Percentiles rank a stretch among this genome's conserved stretches.
Conservation (phyloP, 2,888 invertebrate species). For the Caenorhabditis wallacei region DNA sequence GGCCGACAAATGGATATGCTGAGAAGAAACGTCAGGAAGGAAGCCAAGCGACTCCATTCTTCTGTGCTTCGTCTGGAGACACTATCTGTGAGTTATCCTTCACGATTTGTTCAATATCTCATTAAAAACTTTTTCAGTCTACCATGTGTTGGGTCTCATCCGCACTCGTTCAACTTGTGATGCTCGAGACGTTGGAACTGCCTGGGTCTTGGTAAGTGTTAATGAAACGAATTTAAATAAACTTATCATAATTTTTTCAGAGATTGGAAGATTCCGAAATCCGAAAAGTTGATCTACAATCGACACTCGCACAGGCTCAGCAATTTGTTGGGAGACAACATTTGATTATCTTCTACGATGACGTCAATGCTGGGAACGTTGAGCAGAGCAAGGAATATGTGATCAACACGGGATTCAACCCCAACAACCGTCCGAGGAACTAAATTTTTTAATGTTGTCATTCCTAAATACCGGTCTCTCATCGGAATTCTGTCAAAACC, state of each 20-base stretch:
- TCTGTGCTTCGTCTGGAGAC: slow-evolving; percentile 14
- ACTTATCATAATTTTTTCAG: too few relatives aligned
- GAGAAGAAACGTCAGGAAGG: slow-evolving; percentile 36
- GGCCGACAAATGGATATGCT: slow-evolving; percentile 55
- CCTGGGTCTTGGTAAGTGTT: slow-evolving; percentile 57
- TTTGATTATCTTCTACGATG: slow-evolving; percentile 61
- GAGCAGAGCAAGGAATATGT: slow-evolving; percentile 42
- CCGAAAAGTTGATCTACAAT: neutral
- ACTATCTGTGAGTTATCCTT: slow-evolving; percentile 37
- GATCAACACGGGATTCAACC: slow-evolving; percentile 38
- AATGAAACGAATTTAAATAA: too few relatives aligned
- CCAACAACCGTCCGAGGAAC: neutral
- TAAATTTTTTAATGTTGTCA: slow-evolving; percentile 3
- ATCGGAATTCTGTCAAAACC: neutral
- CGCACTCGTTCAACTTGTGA: slow-evolving; percentile 21
- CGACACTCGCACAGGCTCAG: slow-evolving; percentile 35
- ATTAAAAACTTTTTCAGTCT: slow-evolving; percentile 43
- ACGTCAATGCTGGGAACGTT: slow-evolving; percentile 21
- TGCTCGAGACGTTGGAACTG: slow-evolving; percentile 28
- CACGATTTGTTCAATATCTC: neutral
- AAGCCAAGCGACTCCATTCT: slow-evolving; percentile 10
- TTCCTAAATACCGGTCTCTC: neutral
- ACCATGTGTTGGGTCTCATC: slow-evolving; percentile 41
- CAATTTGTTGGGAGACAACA: slow-evolving; percentile 55
- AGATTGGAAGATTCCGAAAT: slow-evolving; percentile 35